phyloP scores from a whole-genome alignment of 1,140 invertebrate species.

The Samia ricini region DNA sequence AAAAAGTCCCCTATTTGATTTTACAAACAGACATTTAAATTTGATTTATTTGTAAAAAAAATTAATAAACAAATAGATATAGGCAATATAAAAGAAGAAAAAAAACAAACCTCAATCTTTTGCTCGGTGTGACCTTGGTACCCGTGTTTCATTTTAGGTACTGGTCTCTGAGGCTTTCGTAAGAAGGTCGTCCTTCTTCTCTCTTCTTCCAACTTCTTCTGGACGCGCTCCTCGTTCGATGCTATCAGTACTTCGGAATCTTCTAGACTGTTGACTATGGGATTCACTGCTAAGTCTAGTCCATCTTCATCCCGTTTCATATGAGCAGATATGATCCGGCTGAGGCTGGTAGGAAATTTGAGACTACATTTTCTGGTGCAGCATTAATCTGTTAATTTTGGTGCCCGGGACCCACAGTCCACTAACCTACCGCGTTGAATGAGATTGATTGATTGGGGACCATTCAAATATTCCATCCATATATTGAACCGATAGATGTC shows the following conservation, averaged over 20 bases:
- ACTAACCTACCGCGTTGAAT: too few relatives aligned
- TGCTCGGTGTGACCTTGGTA: constrained; percentile 34
- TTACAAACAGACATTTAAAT: too few relatives aligned
- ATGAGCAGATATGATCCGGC: constrained; percentile 52
- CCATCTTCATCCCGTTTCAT: constrained; percentile 55
- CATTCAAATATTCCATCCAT: too few relatives aligned
- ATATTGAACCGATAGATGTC: too few relatives aligned
- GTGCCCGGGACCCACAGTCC: too few relatives aligned
- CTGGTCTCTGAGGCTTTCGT: constrained; percentile 82
- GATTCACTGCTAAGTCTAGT: constrained; percentile 82
- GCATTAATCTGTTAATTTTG: too few relatives aligned
- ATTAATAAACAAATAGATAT: too few relatives aligned
- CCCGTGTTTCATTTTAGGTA: constrained; percentile 75
- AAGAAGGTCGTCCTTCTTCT: constrained; percentile 84
- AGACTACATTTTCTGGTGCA: too few relatives aligned
- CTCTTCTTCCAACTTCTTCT: constrained; percentile 78
- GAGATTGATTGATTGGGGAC: too few relatives aligned
- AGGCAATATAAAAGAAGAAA: not conserved
- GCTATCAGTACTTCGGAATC: constrained; percentile 84
- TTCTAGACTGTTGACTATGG: constrained; percentile 80
- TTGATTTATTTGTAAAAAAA: too few relatives aligned
- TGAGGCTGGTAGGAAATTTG: constrained; percentile 32
- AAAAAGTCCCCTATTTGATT: too few relatives aligned
- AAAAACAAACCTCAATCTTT: constrained; percentile 31
- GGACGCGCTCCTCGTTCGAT: constrained; percentile 77